Evolutionary conservation across 2,113 vertebrate species (phyloP), one percentile per base, ranked within the genome.

Genomic region (Toxotes jaculatrix): DNA sequence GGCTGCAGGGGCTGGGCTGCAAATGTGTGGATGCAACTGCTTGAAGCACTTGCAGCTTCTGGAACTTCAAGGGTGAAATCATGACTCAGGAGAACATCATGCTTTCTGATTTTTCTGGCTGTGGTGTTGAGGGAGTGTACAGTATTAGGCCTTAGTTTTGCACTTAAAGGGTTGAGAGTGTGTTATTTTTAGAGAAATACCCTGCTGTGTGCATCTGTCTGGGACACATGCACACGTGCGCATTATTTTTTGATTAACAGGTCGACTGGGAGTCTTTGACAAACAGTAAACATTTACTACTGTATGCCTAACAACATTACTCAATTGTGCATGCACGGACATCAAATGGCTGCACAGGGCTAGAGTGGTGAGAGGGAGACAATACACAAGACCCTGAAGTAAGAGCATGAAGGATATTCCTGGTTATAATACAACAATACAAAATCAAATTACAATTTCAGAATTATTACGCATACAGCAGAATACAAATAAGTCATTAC

Each of bases 41-140:
- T 79, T 55, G 61, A 59, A 89, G 88, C 78, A 47, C 80, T 71
- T 55, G 87, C 70, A 36, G 77, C 70, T 83, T 89, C 82, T 85
- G 64, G 77, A 84, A 76, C 84, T 63, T 85, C 73, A 75, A 84
- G 72, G 81, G 70, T 83, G 55, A 83, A 86, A 75, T 76, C 79
- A 80, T 91, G 90, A 91, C 76, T 92, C 83, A 84, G 89, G 85
- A 86, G 81, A 64, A 67, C 13, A 45, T 83, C 77, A 77, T 63
- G 43, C 51, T 71, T 79, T 82, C n/a, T 66, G 78, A 84, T 68
- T 73, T 74, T 71, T 27, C 27, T 49, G 77, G 64, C 62, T 57
- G 34, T 32, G 62, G 36, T 17, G 42, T 65, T 31, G 63, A 38
- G 72, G 69, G 67, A 55, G 72, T 14, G 36, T 84, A 88, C 73